A percentile compares a stretch with the other conserved stretches of the same genome.
phyloP scores from a whole-genome alignment of 2,797 vertebrate genomes.

The Australoheros facetus region DNA sequence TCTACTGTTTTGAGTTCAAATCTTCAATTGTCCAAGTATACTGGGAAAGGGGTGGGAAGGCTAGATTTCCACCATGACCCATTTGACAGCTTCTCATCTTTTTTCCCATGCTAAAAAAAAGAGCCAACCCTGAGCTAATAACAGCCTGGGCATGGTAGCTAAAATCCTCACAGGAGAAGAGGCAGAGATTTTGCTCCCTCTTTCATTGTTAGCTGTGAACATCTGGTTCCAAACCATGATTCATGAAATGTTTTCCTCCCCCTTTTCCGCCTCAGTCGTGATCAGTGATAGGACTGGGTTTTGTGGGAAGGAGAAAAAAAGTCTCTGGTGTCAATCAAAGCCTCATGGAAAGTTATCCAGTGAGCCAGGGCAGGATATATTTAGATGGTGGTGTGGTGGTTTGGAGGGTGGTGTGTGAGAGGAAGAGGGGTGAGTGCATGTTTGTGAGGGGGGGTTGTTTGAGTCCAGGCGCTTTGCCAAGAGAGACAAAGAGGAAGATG shows the following conservation, averaged over 20 bases:
- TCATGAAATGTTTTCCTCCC: constrained; percentile 66
- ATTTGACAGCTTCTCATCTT: constrained; percentile 22
- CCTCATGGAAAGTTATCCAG: constrained; percentile 86
- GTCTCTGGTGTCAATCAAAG: constrained; percentile 82
- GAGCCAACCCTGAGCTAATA: constrained; percentile 34
- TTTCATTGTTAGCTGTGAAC: constrained; percentile 75
- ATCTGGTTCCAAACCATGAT: constrained; percentile 89
- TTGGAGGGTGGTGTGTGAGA: background rate
- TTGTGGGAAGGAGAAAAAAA: constrained; percentile 75
- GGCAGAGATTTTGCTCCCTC: constrained; percentile 21
- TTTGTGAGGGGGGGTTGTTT: constrained; percentile 72
- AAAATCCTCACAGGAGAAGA: constrained; percentile 30
- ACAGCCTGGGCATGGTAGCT: constrained; percentile 78
- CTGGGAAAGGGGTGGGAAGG: background rate
- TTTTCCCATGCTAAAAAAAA: constrained; percentile 29
- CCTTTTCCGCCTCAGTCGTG: constrained; percentile 2
- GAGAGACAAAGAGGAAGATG: constrained; percentile 26
- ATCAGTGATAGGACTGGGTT: constrained; percentile 44
- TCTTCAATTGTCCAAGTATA: background rate
- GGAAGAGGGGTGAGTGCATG: constrained; percentile 64
- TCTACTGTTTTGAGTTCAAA: too few species aligned
- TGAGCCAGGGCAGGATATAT: constrained; percentile 84
- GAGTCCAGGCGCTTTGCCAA: constrained; percentile 81
- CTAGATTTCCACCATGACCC: constrained; percentile 6
- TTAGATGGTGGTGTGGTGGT: constrained; percentile 75